These are phyloP conservation scores for Smutsia temminckii DNA, from an alignment of 2,797 vertebrate species.

Conservation along the genomic window DNA sequence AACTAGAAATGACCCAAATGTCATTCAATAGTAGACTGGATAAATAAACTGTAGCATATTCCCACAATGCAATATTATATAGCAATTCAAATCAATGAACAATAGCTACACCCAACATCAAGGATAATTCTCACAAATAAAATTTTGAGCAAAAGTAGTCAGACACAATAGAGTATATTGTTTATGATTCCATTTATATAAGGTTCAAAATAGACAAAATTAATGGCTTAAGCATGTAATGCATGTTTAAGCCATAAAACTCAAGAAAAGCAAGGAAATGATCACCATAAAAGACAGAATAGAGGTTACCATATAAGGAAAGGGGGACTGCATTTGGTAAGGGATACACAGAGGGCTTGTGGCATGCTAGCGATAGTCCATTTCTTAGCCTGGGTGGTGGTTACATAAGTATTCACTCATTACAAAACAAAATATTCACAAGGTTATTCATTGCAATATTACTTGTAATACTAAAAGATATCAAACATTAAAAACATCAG, in stretches of 20 bases:
- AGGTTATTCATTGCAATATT: neutral
- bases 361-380: neutral
- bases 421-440: neutral
- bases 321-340: neutral
- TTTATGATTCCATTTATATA: neutral
- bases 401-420: neutral
- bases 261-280: neutral
- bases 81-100: neutral
- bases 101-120: neutral
- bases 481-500: neutral
- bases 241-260: neutral
- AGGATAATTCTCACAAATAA: neutral
- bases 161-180: neutral
- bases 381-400: neutral
- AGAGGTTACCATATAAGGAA: neutral
- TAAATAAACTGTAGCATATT: neutral
- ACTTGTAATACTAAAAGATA: neutral
- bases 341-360: neutral
- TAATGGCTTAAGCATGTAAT: no score
- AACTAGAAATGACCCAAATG: neutral
- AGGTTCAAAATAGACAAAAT: neutral
- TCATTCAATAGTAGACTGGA: neutral
- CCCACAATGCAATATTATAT: neutral
- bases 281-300: neutral
- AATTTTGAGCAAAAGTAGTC: neutral